A percentile compares a stretch with the other conserved stretches of the same genome.
phyloP scores from a whole-genome alignment of 2,797 vertebrate genomes.

The Propithecus deckenii region DNA sequence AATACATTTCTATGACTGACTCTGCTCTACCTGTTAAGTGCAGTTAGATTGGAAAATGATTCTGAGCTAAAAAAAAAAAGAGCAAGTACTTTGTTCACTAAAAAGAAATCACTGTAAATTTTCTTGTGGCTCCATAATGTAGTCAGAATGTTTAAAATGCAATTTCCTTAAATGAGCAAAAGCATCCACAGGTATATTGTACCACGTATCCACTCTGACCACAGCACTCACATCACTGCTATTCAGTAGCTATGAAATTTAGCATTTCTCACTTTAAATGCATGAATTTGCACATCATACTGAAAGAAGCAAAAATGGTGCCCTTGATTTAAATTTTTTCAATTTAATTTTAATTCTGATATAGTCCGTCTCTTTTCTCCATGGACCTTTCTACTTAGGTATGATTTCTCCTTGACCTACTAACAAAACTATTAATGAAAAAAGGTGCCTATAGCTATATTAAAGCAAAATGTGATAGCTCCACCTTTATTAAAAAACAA shows the following conservation, averaged over 20 bases:
- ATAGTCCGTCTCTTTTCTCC: constrained; percentile 45
- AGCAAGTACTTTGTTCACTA: constrained; percentile 46
- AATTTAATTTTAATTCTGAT: constrained; percentile 69
- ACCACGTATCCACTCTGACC: constrained; percentile 18
- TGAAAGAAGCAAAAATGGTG: constrained; percentile 47
- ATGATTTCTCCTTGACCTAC: constrained; percentile 60
- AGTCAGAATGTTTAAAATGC: constrained; percentile 56
- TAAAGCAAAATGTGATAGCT: not conserved
- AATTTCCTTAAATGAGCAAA: constrained; percentile 70
- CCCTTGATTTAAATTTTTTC: constrained; percentile 74
- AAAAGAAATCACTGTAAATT: constrained; percentile 64
- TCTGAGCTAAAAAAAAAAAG: not conserved
- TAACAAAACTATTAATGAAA: constrained; percentile 9
- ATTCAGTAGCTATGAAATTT: constrained; percentile 52
- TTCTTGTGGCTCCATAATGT: constrained; percentile 47
- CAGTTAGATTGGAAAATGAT: not conserved
- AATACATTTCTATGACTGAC: not conserved
- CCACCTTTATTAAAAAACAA: not conserved
- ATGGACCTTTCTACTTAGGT: not conserved
- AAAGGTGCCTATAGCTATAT: not conserved
- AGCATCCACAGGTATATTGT: constrained; percentile 35
- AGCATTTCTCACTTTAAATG: constrained; percentile 63
- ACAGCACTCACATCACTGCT: constrained; percentile 30
- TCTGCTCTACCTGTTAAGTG: not conserved
- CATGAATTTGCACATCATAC: constrained; percentile 56